Percentiles rank a stretch among this genome's conserved stretches.
Evolutionary conservation across 2,888 invertebrate genomes (phyloP).

Genomic region (Micoletzkya japonica): DNA sequence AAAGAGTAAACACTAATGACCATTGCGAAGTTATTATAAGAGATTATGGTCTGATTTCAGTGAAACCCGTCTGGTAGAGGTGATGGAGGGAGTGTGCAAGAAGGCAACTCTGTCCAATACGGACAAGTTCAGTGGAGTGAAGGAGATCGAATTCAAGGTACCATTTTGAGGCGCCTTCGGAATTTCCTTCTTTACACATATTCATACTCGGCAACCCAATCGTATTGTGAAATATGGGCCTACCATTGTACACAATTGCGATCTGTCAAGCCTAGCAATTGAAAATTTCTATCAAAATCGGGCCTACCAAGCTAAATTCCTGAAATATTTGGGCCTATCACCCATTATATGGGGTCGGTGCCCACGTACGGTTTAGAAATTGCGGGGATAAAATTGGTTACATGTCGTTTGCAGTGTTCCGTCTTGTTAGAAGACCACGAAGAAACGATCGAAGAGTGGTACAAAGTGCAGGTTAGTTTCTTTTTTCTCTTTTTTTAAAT

Average conservation of each 20-base stretch:
- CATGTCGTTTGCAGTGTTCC: conserved; percentile 75
- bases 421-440: conserved; percentile 83
- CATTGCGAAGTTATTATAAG: conserved; percentile 1
- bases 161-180: not conserved
- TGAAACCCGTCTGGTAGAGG: conserved; percentile 86
- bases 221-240: no score
- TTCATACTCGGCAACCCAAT: no score
- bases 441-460: conserved; percentile 83
- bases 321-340: no score
- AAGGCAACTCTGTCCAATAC: conserved; percentile 69
- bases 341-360: no score
- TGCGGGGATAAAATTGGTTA: conserved; percentile 1
- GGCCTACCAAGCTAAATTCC: no score
- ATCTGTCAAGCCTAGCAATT: no score
- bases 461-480: conserved; percentile 72
- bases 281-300: no score
- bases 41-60: conserved; percentile 65
- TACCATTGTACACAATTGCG: no score
- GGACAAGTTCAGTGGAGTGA: conserved; percentile 40
- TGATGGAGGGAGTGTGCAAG: conserved; percentile 83
- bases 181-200: not conserved
- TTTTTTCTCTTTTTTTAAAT: not conserved
- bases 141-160: conserved; percentile 58
- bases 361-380: no score
- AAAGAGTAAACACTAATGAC: no score